Base-by-base conservation (phyloP, 2,113 vertebrate genomes). In the Rhynchomys soricoides region DNA sequence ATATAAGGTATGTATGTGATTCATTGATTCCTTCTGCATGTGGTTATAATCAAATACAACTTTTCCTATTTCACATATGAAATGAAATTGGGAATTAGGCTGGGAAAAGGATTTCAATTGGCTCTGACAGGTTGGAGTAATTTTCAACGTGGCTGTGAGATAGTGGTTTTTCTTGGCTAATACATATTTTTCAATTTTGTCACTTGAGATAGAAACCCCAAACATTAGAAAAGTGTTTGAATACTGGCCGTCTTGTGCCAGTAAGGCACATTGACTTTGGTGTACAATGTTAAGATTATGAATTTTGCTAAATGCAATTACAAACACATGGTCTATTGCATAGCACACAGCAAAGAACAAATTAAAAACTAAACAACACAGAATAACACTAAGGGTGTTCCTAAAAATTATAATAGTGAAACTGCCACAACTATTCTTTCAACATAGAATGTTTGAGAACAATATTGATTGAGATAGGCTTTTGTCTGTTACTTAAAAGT, bases 41-140 rank as follows among this genome's bases (percentile, higher is more conserved):
- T 97, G 94, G 95, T 98, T 98, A 96, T 96, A 94, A 98, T 98
- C 88, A 98, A 98, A 98, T 94, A n/a, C 34, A 55, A 68, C 90
- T 97, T 86, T 98, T 24, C 1, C 64, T 68, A 73, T 95, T 98
- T 96, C 97, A 96, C 87, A 93, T 95, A 92, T 52, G 93, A 97
- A 96, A 93, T 97, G 86, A 98, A 95, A 64, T 91, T 97, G 94
- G 89, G 82, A 93, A 89, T 97, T 96, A 96, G 95, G 59, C 82
- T 96, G 83, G 86, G 92, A 97, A 97, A 52, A 29, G 62, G 88
- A 93, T 83, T 96, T 95, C 97, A 96, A 97, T 98, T 97, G 94
- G 40, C 87, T 98, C 98, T 98, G 97, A 93, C 95, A 97, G 92
- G 87, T 94, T 62, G 78, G 89, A 97, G 97, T 90, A 95, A 96